Conservation (phyloP, 2,113 vertebrate species). For the Ranitomeya variabilis region DNA sequence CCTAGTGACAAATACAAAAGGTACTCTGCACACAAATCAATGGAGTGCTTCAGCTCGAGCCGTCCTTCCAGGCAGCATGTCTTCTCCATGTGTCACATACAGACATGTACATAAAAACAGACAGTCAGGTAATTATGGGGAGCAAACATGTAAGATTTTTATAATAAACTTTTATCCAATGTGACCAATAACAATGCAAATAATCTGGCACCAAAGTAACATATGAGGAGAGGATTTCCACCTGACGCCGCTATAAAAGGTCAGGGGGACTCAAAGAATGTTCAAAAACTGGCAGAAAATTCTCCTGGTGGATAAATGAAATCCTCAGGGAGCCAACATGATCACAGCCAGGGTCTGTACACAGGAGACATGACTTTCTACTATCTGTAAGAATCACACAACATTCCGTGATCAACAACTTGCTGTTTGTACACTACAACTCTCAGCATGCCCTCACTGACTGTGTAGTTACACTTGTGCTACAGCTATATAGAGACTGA, state of each 20-base stretch:
- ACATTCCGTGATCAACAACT: no score
- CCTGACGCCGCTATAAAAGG: not conserved
- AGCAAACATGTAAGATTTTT: not conserved
- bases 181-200: not conserved
- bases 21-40: not conserved
- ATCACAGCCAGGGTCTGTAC: not conserved
- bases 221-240: not conserved
- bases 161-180: not conserved
- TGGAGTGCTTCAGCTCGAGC: not conserved
- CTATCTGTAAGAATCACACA: no score
- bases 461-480: no score
- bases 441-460: not conserved
- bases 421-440: not conserved
- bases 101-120: not conserved
- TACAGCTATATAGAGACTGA: no score
- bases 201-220: not conserved
- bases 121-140: not conserved
- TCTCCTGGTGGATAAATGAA: not conserved
- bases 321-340: not conserved
- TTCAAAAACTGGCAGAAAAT: not conserved
- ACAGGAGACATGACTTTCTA: not conserved
- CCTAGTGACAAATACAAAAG: slow-evolving; percentile 1
- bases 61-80: not conserved
- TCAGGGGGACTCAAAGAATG: not conserved
- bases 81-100: slow-evolving; percentile 3